Base-by-base conservation (phyloP, 1,140 invertebrate species). In the Sitophilus oryzae region DNA sequence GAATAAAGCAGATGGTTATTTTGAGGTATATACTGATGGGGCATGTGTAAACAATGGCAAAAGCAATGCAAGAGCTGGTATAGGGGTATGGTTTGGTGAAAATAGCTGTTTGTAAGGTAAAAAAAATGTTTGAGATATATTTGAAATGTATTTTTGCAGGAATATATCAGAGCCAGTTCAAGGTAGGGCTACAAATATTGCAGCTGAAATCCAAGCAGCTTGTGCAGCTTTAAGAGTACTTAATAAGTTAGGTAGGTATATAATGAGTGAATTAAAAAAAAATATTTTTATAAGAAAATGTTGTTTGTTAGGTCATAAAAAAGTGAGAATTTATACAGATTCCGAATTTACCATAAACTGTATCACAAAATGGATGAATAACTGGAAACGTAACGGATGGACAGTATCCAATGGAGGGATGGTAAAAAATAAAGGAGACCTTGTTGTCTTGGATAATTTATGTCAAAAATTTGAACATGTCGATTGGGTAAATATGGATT, bases 171-270 rank as follows among this genome's bases (percentile, higher is more conserved):
- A 85, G 65, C 85, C 87, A 19, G 84, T 96, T 1, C 67, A 73
- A 34, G 91, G 90, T 10, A 76, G 84, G 48, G 81, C 89, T 15
- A 98, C 96, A 2, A 99, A 98, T 68, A 98, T 98, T 69, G 85
- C 86, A 62, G 96, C 94, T n/a, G 96, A 99, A 74, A 96, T 98
- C 50, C 85, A 93, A 75, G 96, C 95, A 19, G 90, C 91, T 1
- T 85, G 84, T 8, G 72, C 77, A 66, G 96, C 95, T 9, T 83
- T 96, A 4, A 73, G 82, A 63, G 74, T 83, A 62, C 90, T 91
- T 0, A 74, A 81, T 46, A 66, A 76, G 11, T 75, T 80, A 66
- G 85, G 85, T 63, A 77, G n/a, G n/a, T n/a, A n/a, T n/a, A n/a
- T n/a, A n/a, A n/a, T n/a, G n/a, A n/a, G n/a, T n/a, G n/a, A n/a